Conservation (phyloP, 2,113 vertebrate species). For the Cyprinodon variegatus region DNA sequence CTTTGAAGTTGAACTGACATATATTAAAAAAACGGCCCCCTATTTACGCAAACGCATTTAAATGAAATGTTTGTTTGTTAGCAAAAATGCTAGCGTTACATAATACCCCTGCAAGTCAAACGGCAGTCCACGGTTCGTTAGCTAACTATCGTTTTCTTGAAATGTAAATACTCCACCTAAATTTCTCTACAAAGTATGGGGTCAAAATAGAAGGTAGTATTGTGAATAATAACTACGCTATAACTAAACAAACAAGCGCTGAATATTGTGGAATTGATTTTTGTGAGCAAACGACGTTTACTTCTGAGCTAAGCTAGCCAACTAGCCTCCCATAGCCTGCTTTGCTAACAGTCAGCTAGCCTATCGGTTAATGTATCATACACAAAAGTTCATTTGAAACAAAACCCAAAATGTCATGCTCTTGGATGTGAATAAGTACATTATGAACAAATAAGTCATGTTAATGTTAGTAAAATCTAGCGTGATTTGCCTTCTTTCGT, state of each 20-base stretch:
- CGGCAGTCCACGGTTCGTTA: constrained; percentile 39
- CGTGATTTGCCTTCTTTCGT: constrained; percentile 1
- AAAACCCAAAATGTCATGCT: too few species aligned
- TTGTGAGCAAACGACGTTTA: constrained; percentile 34
- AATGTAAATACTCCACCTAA: not conserved
- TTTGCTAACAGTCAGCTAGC: constrained; percentile 54
- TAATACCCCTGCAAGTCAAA: constrained; percentile 67
- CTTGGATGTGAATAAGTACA: accelerated
- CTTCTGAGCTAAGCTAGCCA: constrained; percentile 29
- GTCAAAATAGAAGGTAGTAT: accelerated
- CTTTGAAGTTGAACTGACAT: too few species aligned
- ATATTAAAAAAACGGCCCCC: not conserved
- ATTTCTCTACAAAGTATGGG: not conserved
- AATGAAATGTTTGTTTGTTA: constrained; percentile 14
- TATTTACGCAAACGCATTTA: not conserved
- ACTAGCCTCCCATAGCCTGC: constrained; percentile 74
- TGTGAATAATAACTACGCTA: accelerated
- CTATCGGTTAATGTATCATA: not conserved
- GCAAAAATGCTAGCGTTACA: constrained; percentile 64
- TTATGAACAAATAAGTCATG: not conserved
- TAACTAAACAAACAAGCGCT: accelerated
- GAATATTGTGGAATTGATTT: not conserved
- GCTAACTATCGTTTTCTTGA: constrained; percentile 37
- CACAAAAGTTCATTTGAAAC: not conserved
- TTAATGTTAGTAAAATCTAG: not conserved